Base-by-base conservation (phyloP, 2,797 vertebrate species). In the Chiroxiphia lanceolata region DNA sequence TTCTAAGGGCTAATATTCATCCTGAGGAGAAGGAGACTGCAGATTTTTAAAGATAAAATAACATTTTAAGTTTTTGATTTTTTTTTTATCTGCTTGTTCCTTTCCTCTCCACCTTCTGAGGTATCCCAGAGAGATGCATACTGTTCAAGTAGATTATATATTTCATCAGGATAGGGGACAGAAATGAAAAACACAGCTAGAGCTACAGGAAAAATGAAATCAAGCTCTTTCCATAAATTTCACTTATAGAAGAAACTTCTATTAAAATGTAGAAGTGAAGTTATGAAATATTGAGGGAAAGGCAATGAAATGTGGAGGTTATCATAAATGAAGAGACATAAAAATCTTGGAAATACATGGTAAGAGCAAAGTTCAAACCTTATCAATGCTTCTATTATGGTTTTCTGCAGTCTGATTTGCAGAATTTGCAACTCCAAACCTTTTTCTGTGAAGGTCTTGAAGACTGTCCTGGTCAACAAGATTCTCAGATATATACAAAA, bases 221-320 rank as follows among this genome's bases (percentile, higher is more conserved):
- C 80, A 51, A 79, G 29, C 6, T 91, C 53, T 74, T 93, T 80
- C 93, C 81, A 96, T 96, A 97, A 95, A 96, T 97, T 95, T 88
- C 25, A n/a, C 71, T 82, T 70, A 54, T 71, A 75, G 91, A 94
- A 94, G 84, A 77, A 76, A 91, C 69, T 14, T 91, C 83, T 92
- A 92, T 90, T 93, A 94, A 96, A 95, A 94, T 48, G 26, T 47
- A 94, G 92, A 83, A 72, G 64, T 10, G 11, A 93, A 89, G 14
- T 36, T 40, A 13, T 90, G 87, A 97, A 94, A 96, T 90, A 96
- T 26, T 77, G 87, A 69, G 61, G 70, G 79, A 96, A 90, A 81
- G 51, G 60, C 81, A 95, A 94, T 95, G 76, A 95, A 88, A 95
- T 88, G 48, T 91, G 40, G 27, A 91, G 64, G 38, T 50, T 70